Percentiles rank a stretch among this genome's conserved stretches.
Evolutionary conservation across 1,140 invertebrate genomes (phyloP).

Genomic region (Trachymyrmex septentrionalis): DNA sequence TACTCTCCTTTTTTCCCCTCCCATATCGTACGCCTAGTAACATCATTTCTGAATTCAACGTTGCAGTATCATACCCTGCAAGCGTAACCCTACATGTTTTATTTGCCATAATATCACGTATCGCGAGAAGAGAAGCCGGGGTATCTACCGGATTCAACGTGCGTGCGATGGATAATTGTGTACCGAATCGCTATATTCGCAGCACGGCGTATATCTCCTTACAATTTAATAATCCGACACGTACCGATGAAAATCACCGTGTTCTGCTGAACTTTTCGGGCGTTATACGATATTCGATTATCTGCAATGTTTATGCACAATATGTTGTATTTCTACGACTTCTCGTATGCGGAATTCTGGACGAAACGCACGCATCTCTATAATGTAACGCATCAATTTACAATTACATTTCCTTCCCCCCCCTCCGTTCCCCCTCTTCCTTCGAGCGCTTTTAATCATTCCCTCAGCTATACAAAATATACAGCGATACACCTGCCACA

Average conservation of each 20-base stretch:
- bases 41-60: slow-evolving; percentile 28
- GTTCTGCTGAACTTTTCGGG: slow-evolving; percentile 1
- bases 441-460: slow-evolving; percentile 43
- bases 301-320: neutral
- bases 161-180: slow-evolving; percentile 50
- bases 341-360: neutral
- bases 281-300: slow-evolving; percentile 18
- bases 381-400: neutral
- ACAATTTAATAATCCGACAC: slow-evolving; percentile 51
- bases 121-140: slow-evolving; percentile 20
- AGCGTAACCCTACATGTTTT: slow-evolving; percentile 21
- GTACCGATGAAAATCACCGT: slow-evolving; percentile 24
- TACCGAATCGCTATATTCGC: neutral
- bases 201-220: slow-evolving; percentile 24
- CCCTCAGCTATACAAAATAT: slow-evolving; percentile 36
- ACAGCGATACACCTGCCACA: slow-evolving; percentile 42
- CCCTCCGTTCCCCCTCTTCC: neutral
- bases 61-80: slow-evolving; percentile 36
- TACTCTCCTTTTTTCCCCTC: neutral
- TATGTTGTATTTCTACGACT: neutral
- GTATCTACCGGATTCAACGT: slow-evolving; percentile 34
- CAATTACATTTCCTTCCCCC: neutral
- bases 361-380: neutral
- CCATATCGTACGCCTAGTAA: slow-evolving; percentile 8
- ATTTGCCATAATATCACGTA: slow-evolving; percentile 37